A percentile compares a stretch with the other conserved stretches of the same genome.
Conservation (phyloP, 2,113 vertebrate species). For the Tretioscincus oriximinensis region DNA sequence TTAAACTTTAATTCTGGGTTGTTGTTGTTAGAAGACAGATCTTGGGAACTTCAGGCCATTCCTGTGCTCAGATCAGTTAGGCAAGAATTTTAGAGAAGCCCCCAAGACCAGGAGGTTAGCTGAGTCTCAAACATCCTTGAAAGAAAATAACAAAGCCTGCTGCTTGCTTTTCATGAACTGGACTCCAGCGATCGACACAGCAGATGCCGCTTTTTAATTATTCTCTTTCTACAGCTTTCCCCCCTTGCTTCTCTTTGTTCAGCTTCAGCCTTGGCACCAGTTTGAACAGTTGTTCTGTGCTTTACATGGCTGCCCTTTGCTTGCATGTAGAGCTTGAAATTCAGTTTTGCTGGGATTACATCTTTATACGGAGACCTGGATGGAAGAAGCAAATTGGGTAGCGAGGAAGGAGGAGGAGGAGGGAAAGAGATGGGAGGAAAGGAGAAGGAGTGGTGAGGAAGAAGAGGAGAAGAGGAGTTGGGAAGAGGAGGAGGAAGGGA, state of each 20-base stretch:
- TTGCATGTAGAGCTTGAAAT: conserved; percentile 24
- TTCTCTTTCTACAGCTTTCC: conserved; percentile 9
- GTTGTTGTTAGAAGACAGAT: conserved; percentile 6
- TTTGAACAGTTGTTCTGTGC: conserved; percentile 10
- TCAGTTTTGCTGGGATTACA: conserved; percentile 48
- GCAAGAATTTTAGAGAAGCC: conserved; percentile 16
- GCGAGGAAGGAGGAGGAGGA: neutral
- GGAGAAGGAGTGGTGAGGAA: too few relatives aligned
- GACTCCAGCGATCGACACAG: conserved; percentile 23
- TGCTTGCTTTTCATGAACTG: conserved; percentile 16
- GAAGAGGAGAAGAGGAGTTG: neutral
- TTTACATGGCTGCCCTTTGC: neutral
- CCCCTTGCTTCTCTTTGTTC: conserved; percentile 28
- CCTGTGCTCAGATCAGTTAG: neutral
- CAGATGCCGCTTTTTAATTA: conserved; percentile 30
- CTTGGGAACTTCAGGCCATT: conserved; percentile 21
- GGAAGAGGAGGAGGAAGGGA: too few relatives aligned
- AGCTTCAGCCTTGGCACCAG: conserved; percentile 26
- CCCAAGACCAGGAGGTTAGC: conserved; percentile 6
- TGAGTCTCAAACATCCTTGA: neutral
- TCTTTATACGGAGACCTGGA: conserved; percentile 38
- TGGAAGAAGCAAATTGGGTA: neutral
- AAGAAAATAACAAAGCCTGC: neutral
- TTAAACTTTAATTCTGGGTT: conserved; percentile 21
- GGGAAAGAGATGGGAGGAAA: too few relatives aligned